Percentiles rank a stretch among this genome's conserved stretches.
Evolutionary conservation across 2,888 invertebrate species (phyloP).

Genomic region (Chrysolina americana): DNA sequence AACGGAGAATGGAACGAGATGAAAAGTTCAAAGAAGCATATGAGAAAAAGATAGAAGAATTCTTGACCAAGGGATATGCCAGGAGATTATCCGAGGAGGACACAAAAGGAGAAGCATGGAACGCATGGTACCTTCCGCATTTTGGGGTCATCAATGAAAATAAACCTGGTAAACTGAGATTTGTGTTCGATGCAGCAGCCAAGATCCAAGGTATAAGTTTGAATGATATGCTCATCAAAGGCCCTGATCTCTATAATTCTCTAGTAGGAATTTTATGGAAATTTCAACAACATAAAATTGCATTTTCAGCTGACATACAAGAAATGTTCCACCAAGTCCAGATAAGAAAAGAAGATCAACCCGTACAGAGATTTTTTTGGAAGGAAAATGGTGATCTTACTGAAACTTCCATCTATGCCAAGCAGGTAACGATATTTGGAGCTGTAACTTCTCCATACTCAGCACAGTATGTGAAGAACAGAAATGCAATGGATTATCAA

Average conservation of each 20-base stretch:
- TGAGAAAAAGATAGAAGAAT: neutral
- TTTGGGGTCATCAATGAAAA: too few species aligned
- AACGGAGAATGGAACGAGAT: neutral
- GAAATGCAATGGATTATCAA: neutral
- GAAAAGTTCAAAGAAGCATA: neutral
- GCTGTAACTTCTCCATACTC: neutral
- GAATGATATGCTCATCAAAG: too few species aligned
- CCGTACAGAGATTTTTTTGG: neutral
- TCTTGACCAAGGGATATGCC: neutral
- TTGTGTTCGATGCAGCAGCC: slow-evolving; percentile 3
- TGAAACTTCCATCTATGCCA: neutral
- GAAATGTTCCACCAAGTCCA: neutral
- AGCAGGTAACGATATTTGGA: neutral
- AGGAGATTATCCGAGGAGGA: neutral
- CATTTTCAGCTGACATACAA: too few species aligned
- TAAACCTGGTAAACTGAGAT: slow-evolving; percentile 12
- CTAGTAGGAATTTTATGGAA: too few species aligned
- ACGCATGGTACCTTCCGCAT: too few species aligned
- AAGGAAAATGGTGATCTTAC: neutral
- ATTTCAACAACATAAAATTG: too few species aligned
- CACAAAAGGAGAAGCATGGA: too few species aligned
- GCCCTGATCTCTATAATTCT: too few species aligned
- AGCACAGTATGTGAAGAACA: too few species aligned
- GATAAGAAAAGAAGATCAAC: neutral
- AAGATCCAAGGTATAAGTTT: neutral